Evolutionary conservation across 2,888 invertebrate genomes (phyloP).

Genomic region (Philereme vetulata): DNA sequence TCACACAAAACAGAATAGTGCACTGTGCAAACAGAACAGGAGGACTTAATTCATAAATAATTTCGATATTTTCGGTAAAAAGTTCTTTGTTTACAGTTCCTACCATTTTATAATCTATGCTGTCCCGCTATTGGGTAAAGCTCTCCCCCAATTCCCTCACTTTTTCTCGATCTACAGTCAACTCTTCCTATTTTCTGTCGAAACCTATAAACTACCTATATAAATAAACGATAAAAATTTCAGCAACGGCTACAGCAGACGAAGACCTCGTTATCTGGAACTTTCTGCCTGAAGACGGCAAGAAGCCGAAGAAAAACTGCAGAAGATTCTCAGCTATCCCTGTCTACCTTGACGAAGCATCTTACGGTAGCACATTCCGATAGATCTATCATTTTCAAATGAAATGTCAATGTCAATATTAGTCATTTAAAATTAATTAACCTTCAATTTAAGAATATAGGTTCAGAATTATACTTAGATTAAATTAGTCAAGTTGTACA

Average conservation of each 20-base stretch:
- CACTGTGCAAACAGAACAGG: too few species aligned
- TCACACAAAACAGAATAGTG: too few species aligned
- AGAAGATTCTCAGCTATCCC: slow-evolving; percentile 63
- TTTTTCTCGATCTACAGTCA: too few species aligned
- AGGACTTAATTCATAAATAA: too few species aligned
- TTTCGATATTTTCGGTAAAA: too few species aligned
- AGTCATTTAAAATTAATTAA: neutral
- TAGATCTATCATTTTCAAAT: slow-evolving; percentile 30
- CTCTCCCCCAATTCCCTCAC: too few species aligned
- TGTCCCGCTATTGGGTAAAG: too few species aligned
- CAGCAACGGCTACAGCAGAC: slow-evolving; percentile 74
- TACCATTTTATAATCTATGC: too few species aligned
- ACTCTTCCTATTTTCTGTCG: too few species aligned
- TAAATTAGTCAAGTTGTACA: slow-evolving; percentile 3
- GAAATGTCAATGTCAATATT: neutral
- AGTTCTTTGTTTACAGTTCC: too few species aligned
- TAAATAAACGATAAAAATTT: slow-evolving; percentile 21
- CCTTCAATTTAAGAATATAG: neutral
- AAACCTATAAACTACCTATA: too few species aligned
- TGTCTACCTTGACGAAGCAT: slow-evolving; percentile 57
- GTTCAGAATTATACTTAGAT: slow-evolving; percentile 9
- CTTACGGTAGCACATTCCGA: slow-evolving; percentile 55
- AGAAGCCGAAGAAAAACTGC: slow-evolving; percentile 44
- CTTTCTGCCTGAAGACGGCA: slow-evolving; percentile 69
- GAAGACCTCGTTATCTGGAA: slow-evolving; percentile 80